Evolutionary conservation across 2,888 invertebrate genomes (phyloP).

Genomic region (Aphrophora alni): DNA sequence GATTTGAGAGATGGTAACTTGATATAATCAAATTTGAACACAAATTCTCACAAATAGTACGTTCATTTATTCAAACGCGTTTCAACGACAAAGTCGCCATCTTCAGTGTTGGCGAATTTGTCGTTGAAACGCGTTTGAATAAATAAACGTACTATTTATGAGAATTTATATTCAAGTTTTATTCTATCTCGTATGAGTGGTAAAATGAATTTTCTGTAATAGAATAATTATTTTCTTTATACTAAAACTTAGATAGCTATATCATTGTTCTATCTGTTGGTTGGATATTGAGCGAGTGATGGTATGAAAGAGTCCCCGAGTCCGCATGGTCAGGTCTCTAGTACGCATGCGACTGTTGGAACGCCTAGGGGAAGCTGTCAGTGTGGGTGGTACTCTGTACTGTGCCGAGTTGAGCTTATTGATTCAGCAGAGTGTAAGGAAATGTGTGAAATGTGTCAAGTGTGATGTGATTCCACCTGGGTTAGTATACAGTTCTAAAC

Average conservation of each 20-base stretch:
- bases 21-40: too few species aligned
- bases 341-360: neutral
- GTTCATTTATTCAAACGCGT: too few species aligned
- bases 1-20: too few species aligned
- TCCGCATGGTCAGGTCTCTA: neutral
- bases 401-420: neutral
- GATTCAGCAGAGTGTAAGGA: neutral
- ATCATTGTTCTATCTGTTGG: neutral
- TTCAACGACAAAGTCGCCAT: too few species aligned
- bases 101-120: too few species aligned
- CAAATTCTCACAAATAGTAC: too few species aligned
- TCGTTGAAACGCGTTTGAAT: too few species aligned
- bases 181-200: too few species aligned
- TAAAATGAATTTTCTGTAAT: too few species aligned
- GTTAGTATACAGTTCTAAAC: neutral
- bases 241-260: neutral
- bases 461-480: neutral
- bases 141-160: too few species aligned
- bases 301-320: neutral
- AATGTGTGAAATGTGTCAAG: neutral
- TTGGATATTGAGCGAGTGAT: neutral
- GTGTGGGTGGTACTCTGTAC: neutral
- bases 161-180: too few species aligned
- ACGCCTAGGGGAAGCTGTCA: neutral
- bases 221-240: too few species aligned